Evolutionary conservation across 2,797 vertebrate species (phyloP).

Genomic region (Numenius phaeopus): DNA sequence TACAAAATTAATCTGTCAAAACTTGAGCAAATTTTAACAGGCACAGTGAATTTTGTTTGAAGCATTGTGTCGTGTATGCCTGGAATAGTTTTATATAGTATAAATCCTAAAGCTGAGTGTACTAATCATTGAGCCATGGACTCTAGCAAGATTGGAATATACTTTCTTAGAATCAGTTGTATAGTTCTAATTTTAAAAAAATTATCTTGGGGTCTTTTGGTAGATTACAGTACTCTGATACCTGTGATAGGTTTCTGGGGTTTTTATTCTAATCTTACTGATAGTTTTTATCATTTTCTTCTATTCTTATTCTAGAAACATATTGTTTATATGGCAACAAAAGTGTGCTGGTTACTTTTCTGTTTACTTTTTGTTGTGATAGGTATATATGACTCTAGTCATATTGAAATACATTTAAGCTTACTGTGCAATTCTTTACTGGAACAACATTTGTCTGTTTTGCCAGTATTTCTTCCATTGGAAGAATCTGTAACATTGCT

Average conservation of each 20-base stretch:
- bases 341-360: neutral
- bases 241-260: neutral
- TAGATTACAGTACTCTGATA: neutral
- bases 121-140: neutral
- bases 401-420: neutral
- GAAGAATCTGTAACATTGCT: neutral
- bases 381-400: neutral
- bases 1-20: slow-evolving; percentile 41
- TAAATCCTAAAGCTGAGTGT: neutral
- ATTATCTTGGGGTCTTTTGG: neutral
- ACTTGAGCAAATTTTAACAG: slow-evolving; percentile 5
- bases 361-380: neutral
- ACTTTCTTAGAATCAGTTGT: neutral
- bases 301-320: neutral
- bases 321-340: neutral
- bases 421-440: neutral
- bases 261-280: neutral
- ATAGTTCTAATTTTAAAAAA: neutral
- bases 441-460: neutral
- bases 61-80: neutral
- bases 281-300: neutral
- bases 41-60: neutral
- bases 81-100: neutral
- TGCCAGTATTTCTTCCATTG: neutral
- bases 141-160: neutral